Evolutionary conservation across 2,888 invertebrate species (phyloP).

Genomic region (Hyposoter dolosus): DNA sequence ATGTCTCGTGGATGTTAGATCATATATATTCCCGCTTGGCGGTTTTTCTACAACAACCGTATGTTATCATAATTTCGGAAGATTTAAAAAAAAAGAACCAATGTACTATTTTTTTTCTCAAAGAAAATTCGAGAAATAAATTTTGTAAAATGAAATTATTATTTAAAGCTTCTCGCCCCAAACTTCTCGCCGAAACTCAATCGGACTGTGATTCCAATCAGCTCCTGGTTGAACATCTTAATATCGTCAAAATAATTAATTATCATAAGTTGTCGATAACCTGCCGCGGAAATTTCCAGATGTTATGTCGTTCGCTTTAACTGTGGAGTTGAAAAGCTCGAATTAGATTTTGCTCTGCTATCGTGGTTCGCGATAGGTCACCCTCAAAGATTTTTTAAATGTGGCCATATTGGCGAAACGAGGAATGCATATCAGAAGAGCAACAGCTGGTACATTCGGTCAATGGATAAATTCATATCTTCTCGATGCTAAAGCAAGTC

Average conservation of each 20-base stretch:
- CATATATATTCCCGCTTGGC: neutral
- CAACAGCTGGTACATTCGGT: slow-evolving; percentile 4
- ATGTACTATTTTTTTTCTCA: neutral
- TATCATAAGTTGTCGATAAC: too few relatives aligned
- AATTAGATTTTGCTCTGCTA: too few relatives aligned
- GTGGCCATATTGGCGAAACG: neutral
- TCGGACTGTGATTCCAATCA: too few relatives aligned
- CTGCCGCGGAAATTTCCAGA: too few relatives aligned
- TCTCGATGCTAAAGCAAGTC: neutral
- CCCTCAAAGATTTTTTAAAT: neutral
- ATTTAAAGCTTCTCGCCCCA: too few relatives aligned
- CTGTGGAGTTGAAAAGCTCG: too few relatives aligned
- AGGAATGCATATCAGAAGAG: neutral
- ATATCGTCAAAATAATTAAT: too few relatives aligned
- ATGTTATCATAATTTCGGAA: neutral
- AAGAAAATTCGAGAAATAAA: neutral
- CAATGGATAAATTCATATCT: neutral
- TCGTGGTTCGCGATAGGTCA: too few relatives aligned
- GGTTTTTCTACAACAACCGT: neutral
- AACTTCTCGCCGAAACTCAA: too few relatives aligned
- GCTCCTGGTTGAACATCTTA: too few relatives aligned
- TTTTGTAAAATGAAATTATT: neutral
- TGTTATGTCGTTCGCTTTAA: too few relatives aligned
- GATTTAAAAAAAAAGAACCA: neutral
- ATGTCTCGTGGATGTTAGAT: neutral